Evolutionary conservation across 2,113 vertebrate genomes (phyloP), one percentile per base, ranked within the genome.

Genomic region (Xiphophorus hellerii): DNA sequence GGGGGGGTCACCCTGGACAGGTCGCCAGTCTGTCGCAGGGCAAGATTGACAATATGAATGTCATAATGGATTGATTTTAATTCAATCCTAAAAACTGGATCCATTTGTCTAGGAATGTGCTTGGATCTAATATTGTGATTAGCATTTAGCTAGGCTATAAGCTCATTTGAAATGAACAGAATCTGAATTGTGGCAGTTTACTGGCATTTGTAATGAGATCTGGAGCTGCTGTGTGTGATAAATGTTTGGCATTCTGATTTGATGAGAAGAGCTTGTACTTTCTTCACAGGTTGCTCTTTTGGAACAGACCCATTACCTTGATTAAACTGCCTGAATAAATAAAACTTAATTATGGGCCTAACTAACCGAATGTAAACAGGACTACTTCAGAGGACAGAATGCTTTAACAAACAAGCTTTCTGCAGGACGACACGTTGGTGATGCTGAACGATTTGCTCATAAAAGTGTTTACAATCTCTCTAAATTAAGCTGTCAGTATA

Each of bases 321-420:
- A 66, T 78, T 66, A 71, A 22, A 66, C 10, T 27, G 30, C 27
- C 76, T 66, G 69, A 78, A 78, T 71, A 66, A 66, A 60, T 33
- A 22, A 70, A 54, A 44, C 42, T 60, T 37, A 65, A 71, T 71
- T 15, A 71, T 42, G 10, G 48, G 42, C 20, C 62, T 60, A 44
- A 72, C 62, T 69, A 66, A 61, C 51, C 2, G 17, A 58, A 58
- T 48, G n/a, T 17, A 72, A 66, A 35, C 6, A 44, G 29, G 29
- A 31, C 22, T 13, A 3, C 48, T 64, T 64, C 28, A 66, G 29
- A 66, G 33, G 63, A 51, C 60, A 71, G 30, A 42, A 29, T 9
- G n/a, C 62, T 58, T 42, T 29, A 28, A 25, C 20, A 37, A 7
- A 62, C 11, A 14, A 15, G n/a, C 17, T 31, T 8, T 64, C 28